Conservation (phyloP, 2,113 vertebrate genomes). For the Eptatretus burgeri region DNA sequence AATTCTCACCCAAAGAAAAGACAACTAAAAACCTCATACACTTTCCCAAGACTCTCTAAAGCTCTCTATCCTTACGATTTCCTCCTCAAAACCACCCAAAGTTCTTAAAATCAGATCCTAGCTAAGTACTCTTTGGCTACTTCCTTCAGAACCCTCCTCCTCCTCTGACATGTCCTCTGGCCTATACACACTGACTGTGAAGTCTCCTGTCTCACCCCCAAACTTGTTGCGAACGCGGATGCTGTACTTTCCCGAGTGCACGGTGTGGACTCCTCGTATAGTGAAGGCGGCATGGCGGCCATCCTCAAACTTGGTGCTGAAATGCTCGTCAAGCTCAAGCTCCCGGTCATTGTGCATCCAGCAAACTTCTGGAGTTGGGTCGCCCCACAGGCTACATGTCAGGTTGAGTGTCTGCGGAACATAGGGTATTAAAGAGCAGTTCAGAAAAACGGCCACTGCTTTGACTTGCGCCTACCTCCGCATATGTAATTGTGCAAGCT, state of each 20-base stretch:
- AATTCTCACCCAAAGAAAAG: too few species aligned
- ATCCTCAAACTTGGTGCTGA: slow-evolving; percentile 37
- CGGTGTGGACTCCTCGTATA: slow-evolving; percentile 33
- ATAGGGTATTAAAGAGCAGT: slow-evolving; percentile 5
- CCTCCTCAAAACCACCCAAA: too few species aligned
- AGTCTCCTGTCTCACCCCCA: slow-evolving; percentile 63
- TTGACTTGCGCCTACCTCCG: too few species aligned
- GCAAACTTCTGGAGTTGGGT: slow-evolving; percentile 56
- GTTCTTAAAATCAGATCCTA: too few species aligned
- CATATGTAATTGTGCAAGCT: too few species aligned
- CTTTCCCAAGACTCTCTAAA: too few species aligned
- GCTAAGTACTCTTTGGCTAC: too few species aligned
- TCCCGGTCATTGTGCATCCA: slow-evolving; percentile 79
- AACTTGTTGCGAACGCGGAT: slow-evolving; percentile 94
- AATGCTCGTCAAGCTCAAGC: slow-evolving; percentile 39
- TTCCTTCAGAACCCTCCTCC: slow-evolving; percentile 16
- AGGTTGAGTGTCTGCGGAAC: slow-evolving; percentile 51
- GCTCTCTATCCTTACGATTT: too few species aligned
- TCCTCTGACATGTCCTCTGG: slow-evolving; percentile 51
- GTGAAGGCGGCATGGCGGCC: slow-evolving; percentile 67
- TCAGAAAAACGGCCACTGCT: too few species aligned
- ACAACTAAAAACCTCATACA: too few species aligned
- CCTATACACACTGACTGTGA: slow-evolving; percentile 93
- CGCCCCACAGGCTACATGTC: slow-evolving; percentile 72
- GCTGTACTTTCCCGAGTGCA: slow-evolving; percentile 75